Conservation (phyloP, 2,113 vertebrate species). For the Lampris megalopsis region DNA sequence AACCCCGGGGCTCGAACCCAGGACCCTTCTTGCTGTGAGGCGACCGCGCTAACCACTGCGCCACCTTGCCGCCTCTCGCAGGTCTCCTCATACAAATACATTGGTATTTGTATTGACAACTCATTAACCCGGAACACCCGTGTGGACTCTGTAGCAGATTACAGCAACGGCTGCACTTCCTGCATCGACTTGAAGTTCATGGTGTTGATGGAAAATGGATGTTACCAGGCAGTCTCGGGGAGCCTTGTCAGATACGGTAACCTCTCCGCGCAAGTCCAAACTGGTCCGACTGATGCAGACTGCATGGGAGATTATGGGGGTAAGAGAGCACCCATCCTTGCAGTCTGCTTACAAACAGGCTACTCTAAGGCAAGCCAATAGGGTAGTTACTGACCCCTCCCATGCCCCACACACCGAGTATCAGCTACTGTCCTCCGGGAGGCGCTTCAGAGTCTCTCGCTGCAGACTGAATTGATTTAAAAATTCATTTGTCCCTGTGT, state of each 20-base stretch:
- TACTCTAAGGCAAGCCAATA: background rate
- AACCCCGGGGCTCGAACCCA: no score
- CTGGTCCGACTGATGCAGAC: no score
- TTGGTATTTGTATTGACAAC: constrained; percentile 4
- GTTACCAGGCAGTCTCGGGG: background rate
- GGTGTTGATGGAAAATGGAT: background rate
- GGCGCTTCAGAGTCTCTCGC: no score
- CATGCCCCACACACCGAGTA: background rate
- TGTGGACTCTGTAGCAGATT: background rate
- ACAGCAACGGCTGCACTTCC: background rate
- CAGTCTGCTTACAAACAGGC: background rate
- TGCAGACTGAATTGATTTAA: no score
- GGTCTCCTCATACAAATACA: background rate
- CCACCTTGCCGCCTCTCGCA: background rate
- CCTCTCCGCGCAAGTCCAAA: background rate
- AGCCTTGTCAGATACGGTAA: background rate
- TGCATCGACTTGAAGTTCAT: background rate
- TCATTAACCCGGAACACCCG: background rate
- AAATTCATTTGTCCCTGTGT: background rate
- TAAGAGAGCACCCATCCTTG: background rate
- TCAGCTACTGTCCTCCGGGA: constrained; percentile 1
- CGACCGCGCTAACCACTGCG: no score
- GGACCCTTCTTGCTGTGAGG: no score
- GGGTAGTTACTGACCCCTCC: background rate
- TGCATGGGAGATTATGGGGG: background rate